phyloP scores from a whole-genome alignment of 2,888 invertebrate species.

The Drosophila koepferae region DNA sequence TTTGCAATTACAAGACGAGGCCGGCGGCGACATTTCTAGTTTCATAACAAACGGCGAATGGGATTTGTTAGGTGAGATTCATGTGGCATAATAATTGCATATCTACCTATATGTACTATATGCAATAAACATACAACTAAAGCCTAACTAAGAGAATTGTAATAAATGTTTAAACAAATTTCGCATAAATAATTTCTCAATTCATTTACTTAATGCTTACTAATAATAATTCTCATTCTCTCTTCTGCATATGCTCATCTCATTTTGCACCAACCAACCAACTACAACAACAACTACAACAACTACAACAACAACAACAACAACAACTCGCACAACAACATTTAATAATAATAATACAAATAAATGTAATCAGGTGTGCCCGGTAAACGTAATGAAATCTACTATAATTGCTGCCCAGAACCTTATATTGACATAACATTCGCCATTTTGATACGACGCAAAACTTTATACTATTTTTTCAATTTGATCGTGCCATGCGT shows the following conservation, averaged over 20 bases:
- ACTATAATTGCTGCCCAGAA: conserved; percentile 99
- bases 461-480: conserved; percentile 99
- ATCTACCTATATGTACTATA: not conserved
- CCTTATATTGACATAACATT: conserved; percentile 99
- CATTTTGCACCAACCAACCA: conserved; percentile 42
- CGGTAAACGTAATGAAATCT: conserved; percentile 96
- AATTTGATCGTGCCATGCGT: conserved; percentile 99
- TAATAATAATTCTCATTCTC: conserved; percentile 56
- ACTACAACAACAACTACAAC: conserved; percentile 8
- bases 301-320: not conserved
- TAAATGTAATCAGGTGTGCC: conserved; percentile 90
- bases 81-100: not conserved
- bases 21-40: conserved; percentile 97
- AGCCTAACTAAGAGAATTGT: conserved; percentile 16
- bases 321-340: conserved; percentile 16
- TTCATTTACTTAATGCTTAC: conserved; percentile 42
- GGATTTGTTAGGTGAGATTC: conserved; percentile 95
- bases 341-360: not conserved
- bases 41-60: conserved; percentile 99
- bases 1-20: conserved; percentile 95
- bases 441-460: conserved; percentile 97
- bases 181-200: not conserved
- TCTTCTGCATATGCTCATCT: conserved; percentile 51
- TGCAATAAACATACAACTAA: conserved; percentile 6
- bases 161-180: conserved; percentile 2